Conservation (phyloP, 2,888 invertebrate species). For the Pyrocoelia pectoralis region DNA sequence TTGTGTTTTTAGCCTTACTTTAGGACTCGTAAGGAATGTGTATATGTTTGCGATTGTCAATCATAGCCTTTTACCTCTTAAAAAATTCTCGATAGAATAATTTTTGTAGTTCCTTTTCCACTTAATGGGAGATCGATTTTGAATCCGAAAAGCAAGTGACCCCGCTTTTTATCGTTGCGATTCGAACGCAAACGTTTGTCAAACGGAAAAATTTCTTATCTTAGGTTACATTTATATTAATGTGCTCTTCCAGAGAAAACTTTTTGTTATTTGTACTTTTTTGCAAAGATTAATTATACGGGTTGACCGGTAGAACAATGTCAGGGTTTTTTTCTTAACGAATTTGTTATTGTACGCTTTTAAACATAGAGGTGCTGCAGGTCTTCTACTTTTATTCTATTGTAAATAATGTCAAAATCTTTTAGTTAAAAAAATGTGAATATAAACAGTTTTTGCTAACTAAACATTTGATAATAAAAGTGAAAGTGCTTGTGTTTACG, state of each 20-base stretch:
- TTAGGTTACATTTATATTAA: constrained; percentile 32
- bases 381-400: not conserved
- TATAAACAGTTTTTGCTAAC: not conserved
- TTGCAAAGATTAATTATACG: constrained; percentile 23
- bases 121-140: constrained; percentile 32
- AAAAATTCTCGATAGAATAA: not conserved
- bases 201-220: constrained; percentile 30
- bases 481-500: constrained; percentile 34
- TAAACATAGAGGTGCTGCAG: not conserved
- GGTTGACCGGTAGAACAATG: constrained; percentile 8
- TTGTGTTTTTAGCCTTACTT: not conserved
- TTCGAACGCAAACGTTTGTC: constrained; percentile 36
- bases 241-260: constrained; percentile 15
- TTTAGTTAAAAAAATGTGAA: not conserved
- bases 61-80: constrained; percentile 28
- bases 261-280: constrained; percentile 3
- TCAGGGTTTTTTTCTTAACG: not conserved
- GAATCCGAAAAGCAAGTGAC: constrained; percentile 22
- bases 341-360: constrained; percentile 5
- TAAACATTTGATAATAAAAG: constrained; percentile 24
- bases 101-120: constrained; percentile 8
- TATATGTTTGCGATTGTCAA: constrained; percentile 38
- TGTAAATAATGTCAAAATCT: not conserved
- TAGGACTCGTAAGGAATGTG: not conserved
- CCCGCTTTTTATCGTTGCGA: constrained; percentile 28